These are phyloP conservation scores for Anarrhichthys ocellatus DNA, from an alignment of 2,113 vertebrate species.

Conservation along the genomic window DNA sequence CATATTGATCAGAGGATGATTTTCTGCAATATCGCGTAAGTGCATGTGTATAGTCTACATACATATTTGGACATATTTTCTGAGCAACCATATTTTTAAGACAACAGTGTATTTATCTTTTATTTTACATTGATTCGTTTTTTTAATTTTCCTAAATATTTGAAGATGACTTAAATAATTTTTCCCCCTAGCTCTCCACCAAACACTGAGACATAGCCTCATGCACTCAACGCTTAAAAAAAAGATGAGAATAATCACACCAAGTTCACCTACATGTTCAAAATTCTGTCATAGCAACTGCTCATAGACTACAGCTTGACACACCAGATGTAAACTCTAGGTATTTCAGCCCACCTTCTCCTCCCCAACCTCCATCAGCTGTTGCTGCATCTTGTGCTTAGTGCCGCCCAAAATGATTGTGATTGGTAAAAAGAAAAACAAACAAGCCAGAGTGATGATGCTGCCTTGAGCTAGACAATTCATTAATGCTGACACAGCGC, in stretches of 20 bases:
- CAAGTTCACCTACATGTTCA: background rate
- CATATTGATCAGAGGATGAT: background rate
- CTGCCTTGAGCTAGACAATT: background rate
- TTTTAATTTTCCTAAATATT: background rate
- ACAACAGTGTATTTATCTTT: background rate
- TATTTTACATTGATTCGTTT: background rate
- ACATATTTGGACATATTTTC: background rate
- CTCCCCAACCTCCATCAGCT: background rate
- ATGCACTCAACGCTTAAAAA: background rate
- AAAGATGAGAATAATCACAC: background rate
- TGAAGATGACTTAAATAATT: background rate
- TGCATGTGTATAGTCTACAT: background rate
- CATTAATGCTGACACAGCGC: background rate
- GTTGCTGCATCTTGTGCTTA: background rate
- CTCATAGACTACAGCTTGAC: background rate
- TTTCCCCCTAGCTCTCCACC: background rate
- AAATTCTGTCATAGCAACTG: background rate
- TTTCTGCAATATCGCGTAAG: background rate
- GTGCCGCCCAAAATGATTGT: background rate
- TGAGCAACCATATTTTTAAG: background rate
- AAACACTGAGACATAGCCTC: background rate
- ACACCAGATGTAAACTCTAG: background rate
- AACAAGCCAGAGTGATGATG: background rate
- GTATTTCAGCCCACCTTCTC: background rate
- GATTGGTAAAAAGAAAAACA: background rate